A percentile compares a stretch with the other conserved stretches of the same genome.
Conservation (phyloP, 2,113 vertebrate genomes). For the Pelecanus crispus region DNA sequence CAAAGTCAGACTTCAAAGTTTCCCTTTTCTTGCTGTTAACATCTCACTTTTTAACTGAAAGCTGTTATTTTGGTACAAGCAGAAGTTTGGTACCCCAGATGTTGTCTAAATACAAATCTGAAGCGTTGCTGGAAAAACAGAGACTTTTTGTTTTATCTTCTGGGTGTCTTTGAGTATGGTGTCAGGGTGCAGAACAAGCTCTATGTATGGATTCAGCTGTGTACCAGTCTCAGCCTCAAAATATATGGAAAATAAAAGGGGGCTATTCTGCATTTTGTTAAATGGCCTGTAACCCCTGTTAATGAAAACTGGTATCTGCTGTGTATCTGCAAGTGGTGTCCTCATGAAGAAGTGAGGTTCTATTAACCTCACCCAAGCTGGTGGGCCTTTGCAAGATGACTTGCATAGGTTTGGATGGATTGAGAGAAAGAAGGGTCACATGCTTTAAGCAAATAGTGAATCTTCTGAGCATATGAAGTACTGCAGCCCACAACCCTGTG, state of each 20-base stretch:
- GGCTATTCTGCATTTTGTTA: background rate
- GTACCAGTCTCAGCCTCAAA: background rate
- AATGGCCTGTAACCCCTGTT: background rate
- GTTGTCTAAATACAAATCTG: background rate
- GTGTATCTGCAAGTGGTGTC: background rate
- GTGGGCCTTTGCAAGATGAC: background rate
- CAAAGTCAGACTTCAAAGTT: background rate
- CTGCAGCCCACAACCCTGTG: rapidly evolving
- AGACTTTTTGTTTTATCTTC: background rate
- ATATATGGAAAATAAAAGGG: background rate
- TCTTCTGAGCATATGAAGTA: background rate
- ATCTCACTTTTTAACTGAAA: background rate
- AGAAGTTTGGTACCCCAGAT: background rate
- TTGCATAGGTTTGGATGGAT: background rate
- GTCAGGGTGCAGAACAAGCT: background rate
- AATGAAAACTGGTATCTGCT: background rate
- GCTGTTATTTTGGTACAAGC: background rate
- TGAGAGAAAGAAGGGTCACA: background rate
- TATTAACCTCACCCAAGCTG: background rate
- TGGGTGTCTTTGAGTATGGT: background rate
- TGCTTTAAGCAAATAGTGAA: background rate
- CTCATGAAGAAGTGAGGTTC: background rate
- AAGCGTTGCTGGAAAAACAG: background rate
- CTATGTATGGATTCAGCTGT: background rate
- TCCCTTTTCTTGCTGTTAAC: background rate